Conservation (phyloP, 2,797 vertebrate species). For the Galago senegalensis region DNA sequence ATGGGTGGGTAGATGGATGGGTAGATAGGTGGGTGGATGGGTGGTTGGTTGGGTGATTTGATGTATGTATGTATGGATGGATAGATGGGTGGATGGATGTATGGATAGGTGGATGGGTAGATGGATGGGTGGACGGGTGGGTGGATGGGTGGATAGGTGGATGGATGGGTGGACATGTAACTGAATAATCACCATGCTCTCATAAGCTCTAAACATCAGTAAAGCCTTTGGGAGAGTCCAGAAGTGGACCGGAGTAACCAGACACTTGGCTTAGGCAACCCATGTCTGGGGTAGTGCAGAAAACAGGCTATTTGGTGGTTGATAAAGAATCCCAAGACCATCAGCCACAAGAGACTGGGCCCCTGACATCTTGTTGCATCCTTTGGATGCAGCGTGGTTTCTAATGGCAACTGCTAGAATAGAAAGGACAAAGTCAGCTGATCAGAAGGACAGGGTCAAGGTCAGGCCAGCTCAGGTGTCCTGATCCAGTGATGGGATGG, state of each 20-base stretch:
- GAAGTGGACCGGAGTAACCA: background rate
- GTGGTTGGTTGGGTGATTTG: background rate
- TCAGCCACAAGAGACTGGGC: background rate
- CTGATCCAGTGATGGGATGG: background rate
- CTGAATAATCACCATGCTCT: background rate
- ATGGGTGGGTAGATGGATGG: background rate
- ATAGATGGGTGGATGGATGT: accelerated
- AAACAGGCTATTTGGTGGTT: background rate
- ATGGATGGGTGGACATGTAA: background rate
- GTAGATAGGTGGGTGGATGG: accelerated
- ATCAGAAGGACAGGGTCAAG: background rate
- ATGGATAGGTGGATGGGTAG: background rate
- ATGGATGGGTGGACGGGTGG: background rate
- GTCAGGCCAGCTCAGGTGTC: background rate
- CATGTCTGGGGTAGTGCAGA: background rate
- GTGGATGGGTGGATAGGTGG: accelerated
- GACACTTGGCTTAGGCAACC: background rate
- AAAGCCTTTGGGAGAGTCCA: background rate
- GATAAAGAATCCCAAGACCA: background rate
- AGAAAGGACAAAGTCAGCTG: background rate
- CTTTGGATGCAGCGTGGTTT: background rate
- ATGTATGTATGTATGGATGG: too few species aligned
- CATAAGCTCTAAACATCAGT: background rate
- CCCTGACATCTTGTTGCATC: too few species aligned
- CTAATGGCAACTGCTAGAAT: background rate